Conservation (phyloP, 2,888 invertebrate species). For the Sesia bembeciformis region DNA sequence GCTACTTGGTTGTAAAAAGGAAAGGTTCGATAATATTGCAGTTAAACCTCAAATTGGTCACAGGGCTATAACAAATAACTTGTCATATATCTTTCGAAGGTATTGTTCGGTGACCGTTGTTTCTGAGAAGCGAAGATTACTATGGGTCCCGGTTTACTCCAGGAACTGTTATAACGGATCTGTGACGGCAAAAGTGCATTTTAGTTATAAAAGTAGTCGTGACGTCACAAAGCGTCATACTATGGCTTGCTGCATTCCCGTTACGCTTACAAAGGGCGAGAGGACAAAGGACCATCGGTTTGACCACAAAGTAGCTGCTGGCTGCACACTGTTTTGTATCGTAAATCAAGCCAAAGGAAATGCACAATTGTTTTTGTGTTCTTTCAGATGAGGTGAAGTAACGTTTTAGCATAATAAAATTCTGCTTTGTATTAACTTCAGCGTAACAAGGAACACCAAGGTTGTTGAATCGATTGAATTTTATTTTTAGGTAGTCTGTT, state of each 20-base stretch:
- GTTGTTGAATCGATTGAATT: too few relatives aligned
- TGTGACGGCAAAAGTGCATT: conserved; percentile 64
- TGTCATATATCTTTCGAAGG: conserved; percentile 50
- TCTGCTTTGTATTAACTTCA: too few relatives aligned
- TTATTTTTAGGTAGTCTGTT: too few relatives aligned
- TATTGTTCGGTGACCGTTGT: conserved; percentile 50
- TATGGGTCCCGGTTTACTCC: conserved; percentile 64
- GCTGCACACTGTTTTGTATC: conserved; percentile 32
- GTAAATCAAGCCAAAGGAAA: too few relatives aligned
- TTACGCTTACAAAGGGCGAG: conserved; percentile 48
- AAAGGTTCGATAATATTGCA: conserved; percentile 20
- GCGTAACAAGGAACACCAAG: too few relatives aligned
- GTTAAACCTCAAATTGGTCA: conserved; percentile 65
- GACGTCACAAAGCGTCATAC: conserved; percentile 59
- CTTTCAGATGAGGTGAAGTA: too few relatives aligned
- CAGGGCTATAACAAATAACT: conserved; percentile 44
- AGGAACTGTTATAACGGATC: conserved; percentile 60
- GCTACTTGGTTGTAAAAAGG: too few relatives aligned
- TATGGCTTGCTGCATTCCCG: conserved; percentile 32
- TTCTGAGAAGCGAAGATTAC: conserved; percentile 53
- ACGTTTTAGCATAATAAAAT: too few relatives aligned
- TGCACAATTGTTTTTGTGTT: too few relatives aligned
- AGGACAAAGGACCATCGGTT: conserved; percentile 44
- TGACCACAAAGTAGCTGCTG: conserved; percentile 61
- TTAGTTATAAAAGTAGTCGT: conserved; percentile 44